Evolutionary conservation across 2,797 vertebrate genomes (phyloP), one percentile per base, ranked within the genome.

Genomic region (Adelosebastes latens): DNA sequence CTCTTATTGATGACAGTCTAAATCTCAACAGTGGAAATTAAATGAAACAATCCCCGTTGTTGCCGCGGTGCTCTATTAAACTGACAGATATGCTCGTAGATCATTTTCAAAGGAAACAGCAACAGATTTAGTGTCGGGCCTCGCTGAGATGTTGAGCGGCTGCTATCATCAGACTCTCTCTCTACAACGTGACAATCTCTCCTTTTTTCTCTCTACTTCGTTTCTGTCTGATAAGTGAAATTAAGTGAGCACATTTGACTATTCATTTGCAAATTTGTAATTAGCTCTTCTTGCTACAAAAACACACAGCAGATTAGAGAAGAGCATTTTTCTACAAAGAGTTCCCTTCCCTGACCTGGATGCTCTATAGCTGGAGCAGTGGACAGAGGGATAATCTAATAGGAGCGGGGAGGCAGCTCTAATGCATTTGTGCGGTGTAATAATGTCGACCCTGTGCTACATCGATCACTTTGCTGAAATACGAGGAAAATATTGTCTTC

Each of bases 1-100:
- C 86, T 92, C 89, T 89, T 89, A 91, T 93, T 94, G 88, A 94
- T 93, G 89, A 81, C 73, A 84, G 84, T 85, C 82, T 80, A 56
- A 90, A 92, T 91, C 89, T 92, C 85, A 87, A 82, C 88, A 83
- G 81, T 87, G 81, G 81, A 93, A 90, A 89, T 92, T 74, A 92
- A 88, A 87, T 85, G 85, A 87, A 89, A 89, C 87, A 77, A 81
- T 91, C 73, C 80, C 75, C 31, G 53, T 87, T 79, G 83, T 89
- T 89, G 86, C 86, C 0, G 55, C 3, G 67, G 61, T 22, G 87
- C 84, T 83, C 75, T 72, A 80, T 90, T 88, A 87, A 87, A 81
- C 14, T 81, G 88, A 86, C 88, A 90, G 87, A 91, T 88, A 60
- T 14, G 77, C 83, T 83, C 25, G 66, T 82, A 65, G 80, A 87